phyloP scores from a whole-genome alignment of 2,113 vertebrate species.

The Sinocyclocheilus rhinocerous region DNA sequence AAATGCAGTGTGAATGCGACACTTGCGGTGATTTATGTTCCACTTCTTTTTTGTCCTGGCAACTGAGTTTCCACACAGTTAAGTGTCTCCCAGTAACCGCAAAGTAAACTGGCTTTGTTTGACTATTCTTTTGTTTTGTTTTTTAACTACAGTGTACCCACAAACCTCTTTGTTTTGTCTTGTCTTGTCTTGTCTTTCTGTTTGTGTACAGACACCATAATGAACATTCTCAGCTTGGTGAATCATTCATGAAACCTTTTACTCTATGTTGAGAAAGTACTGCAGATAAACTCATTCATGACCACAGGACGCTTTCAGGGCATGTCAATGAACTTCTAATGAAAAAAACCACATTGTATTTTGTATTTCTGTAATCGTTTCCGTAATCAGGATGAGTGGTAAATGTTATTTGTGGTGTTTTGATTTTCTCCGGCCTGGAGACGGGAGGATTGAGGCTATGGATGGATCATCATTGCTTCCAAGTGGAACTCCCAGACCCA shows the following conservation, averaged over 20 bases:
- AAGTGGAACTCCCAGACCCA: slow-evolving; percentile 42
- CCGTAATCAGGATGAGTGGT: slow-evolving; percentile 27
- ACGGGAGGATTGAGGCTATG: slow-evolving; percentile 34
- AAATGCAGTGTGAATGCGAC: slow-evolving; percentile 43
- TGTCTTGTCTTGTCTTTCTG: background rate
- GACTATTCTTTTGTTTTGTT: slow-evolving; percentile 29
- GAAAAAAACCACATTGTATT: slow-evolving; percentile 12
- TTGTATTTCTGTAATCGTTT: slow-evolving; percentile 16
- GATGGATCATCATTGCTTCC: slow-evolving; percentile 53
- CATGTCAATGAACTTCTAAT: slow-evolving; percentile 28
- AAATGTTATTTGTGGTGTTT: slow-evolving; percentile 43
- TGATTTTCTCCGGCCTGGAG: slow-evolving; percentile 18
- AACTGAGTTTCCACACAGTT: slow-evolving; percentile 51
- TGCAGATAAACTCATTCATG: background rate
- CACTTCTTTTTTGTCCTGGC: slow-evolving; percentile 33
- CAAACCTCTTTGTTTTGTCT: slow-evolving; percentile 40
- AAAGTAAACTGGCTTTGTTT: slow-evolving; percentile 35
- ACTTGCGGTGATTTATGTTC: slow-evolving; percentile 47
- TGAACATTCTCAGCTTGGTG: background rate
- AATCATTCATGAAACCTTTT: slow-evolving; percentile 31
- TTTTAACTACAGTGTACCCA: slow-evolving; percentile 7
- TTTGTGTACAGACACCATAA: background rate
- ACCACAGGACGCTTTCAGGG: background rate
- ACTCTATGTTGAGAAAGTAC: background rate
- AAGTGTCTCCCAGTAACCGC: slow-evolving; percentile 49